phyloP scores from a whole-genome alignment of 2,888 invertebrate species.

The Phengaris arion region DNA sequence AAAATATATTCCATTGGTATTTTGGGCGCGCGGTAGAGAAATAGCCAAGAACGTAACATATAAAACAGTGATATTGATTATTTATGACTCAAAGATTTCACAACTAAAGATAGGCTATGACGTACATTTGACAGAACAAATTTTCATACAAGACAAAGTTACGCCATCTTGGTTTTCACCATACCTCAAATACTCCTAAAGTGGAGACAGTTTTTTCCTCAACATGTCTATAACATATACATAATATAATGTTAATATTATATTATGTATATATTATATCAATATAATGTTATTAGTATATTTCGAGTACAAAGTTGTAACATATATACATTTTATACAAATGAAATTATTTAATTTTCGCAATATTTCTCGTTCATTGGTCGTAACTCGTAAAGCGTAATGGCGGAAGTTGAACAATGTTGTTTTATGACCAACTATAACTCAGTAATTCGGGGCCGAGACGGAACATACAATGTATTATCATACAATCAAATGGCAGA shows the following conservation, averaged over 20 bases:
- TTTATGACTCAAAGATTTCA: neutral
- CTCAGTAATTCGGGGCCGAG: constrained; percentile 22
- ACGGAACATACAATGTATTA: constrained; percentile 25
- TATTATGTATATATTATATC: too few relatives aligned
- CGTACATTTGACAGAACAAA: too few relatives aligned
- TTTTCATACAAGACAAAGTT: too few relatives aligned
- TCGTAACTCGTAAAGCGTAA: neutral
- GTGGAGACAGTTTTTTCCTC: too few relatives aligned
- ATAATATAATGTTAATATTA: too few relatives aligned
- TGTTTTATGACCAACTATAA: constrained; percentile 26
- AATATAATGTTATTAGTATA: neutral
- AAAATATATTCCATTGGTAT: too few relatives aligned
- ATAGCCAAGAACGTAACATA: neutral
- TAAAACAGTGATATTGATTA: neutral
- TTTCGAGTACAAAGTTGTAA: neutral
- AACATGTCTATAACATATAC: too few relatives aligned
- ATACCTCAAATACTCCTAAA: too few relatives aligned
- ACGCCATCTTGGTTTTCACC: too few relatives aligned
- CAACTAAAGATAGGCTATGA: too few relatives aligned
- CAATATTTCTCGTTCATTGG: constrained; percentile 15
- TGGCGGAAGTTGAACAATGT: constrained; percentile 25
- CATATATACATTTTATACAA: constrained; percentile 12
- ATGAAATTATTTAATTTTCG: constrained; percentile 26
- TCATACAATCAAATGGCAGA: constrained; percentile 1
- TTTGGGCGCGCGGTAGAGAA: neutral